Percentiles rank a stretch among this genome's conserved stretches.
phyloP scores from a whole-genome alignment of 2,113 vertebrate genomes.

The Lathamus discolor region DNA sequence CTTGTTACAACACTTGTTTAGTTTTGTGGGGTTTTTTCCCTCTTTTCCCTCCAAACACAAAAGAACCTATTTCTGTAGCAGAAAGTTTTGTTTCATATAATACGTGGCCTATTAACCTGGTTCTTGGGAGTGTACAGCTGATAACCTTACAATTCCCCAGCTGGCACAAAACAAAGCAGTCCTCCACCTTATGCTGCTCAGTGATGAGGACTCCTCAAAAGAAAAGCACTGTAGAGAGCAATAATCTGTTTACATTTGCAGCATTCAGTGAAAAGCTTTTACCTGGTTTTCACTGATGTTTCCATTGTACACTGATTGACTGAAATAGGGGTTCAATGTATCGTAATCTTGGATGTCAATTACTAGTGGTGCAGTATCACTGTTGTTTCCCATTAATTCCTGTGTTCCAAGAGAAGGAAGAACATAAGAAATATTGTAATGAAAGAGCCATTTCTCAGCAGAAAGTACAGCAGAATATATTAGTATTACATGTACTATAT shows the following conservation, averaged over 20 bases:
- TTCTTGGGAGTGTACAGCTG: neutral
- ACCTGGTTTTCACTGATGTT: slow-evolving; percentile 75
- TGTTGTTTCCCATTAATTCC: slow-evolving; percentile 47
- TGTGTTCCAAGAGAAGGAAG: neutral
- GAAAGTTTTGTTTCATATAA: neutral
- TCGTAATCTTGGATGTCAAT: slow-evolving; percentile 76
- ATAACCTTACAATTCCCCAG: neutral
- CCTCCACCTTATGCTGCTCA: neutral
- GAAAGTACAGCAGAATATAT: neutral
- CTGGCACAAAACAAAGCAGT: neutral
- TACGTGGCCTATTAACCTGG: neutral
- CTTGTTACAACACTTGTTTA: neutral
- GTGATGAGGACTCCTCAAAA: neutral
- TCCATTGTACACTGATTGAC: slow-evolving; percentile 66
- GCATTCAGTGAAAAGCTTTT: neutral
- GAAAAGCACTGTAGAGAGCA: neutral
- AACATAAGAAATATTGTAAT: neutral
- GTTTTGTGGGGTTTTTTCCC: accelerated
- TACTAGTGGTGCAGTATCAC: neutral
- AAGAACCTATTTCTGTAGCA: neutral
- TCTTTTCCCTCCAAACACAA: neutral
- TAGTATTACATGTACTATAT: neutral
- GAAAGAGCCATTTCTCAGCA: neutral
- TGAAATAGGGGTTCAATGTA: slow-evolving; percentile 80
- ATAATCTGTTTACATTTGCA: neutral